These are phyloP conservation scores for Phaenicophaeus curvirostris DNA, from an alignment of 2,797 vertebrate genomes.

Conservation along the genomic window DNA sequence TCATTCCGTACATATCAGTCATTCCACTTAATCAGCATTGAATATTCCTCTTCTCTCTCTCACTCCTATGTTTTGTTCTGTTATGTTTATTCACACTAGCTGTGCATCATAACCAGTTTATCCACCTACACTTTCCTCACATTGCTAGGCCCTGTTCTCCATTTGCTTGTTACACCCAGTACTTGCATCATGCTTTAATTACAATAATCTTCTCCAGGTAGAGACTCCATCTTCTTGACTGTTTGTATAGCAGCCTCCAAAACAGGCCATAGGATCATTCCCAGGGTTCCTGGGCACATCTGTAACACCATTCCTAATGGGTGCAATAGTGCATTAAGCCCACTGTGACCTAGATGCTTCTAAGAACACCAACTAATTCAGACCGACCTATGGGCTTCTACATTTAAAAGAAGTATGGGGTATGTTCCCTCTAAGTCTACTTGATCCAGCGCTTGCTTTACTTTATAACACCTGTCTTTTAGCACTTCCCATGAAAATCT, in stretches of 20 bases:
- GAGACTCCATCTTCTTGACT: background rate
- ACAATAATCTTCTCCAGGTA: background rate
- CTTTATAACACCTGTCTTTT: background rate
- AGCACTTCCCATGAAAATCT: background rate
- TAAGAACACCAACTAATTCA: background rate
- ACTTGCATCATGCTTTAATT: constrained; percentile 26
- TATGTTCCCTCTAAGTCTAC: background rate
- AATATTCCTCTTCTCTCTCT: background rate
- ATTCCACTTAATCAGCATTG: background rate
- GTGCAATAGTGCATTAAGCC: background rate
- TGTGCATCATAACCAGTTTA: background rate
- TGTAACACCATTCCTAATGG: background rate
- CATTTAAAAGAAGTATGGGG: background rate
- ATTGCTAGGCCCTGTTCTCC: background rate
- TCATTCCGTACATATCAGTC: background rate
- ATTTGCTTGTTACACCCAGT: constrained; percentile 8
- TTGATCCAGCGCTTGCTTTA: background rate
- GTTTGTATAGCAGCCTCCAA: background rate
- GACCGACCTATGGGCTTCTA: background rate
- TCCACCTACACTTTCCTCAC: constrained; percentile 32
- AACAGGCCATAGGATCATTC: background rate
- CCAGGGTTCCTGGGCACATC: background rate
- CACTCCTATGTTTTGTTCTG: background rate
- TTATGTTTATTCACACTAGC: background rate
- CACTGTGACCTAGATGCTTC: background rate